Evolutionary conservation across 2,797 vertebrate species (phyloP), one percentile per base, ranked within the genome.

Genomic region (Gallinago nigripennis): DNA sequence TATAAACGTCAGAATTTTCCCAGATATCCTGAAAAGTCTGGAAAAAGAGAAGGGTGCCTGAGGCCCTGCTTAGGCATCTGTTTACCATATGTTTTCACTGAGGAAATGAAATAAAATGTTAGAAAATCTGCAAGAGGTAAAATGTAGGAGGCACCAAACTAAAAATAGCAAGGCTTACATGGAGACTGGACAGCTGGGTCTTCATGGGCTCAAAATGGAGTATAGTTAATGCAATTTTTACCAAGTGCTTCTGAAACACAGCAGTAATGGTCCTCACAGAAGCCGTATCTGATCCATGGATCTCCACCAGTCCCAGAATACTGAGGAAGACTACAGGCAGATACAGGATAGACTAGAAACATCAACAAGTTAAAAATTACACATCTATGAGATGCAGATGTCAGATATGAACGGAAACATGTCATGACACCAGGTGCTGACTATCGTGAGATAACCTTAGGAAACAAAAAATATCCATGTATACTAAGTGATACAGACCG

Each of bases 31-130:
- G 70, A 70, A 94, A 90, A 90, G 51, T 51, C 78, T 92, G 64
- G 85, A 57, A 92, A 80, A 95, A 88, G 86, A 92, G 45, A 82
- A 75, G 63, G 41, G 73, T 91, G 92, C 75, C 71, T 88, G 70
- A 14, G 90, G 86, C 85, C 82, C 46, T 90, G 46, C 83, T 95
- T 88, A 82, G 73, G 81, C 90, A 94, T 96, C 92, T 97, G 90
- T 95, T 95, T 94, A 83, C 92, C 91, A 92, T 96, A 95, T 90
- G 92, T 95, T 95, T 92, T 94, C 78, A 58, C 48, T 86, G 77
- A 92, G 70, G 68, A 89, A 93, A 88, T 80, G 56, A 90, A 95
- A 84, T 92, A 86, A 95, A 96, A 90, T 84, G 92, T 92, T 93
- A 91, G 75, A 94, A 96, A 96, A 92, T 79, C 87, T 94, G 68